Evolutionary conservation across 2,888 invertebrate genomes (phyloP).

Genomic region (Acronicta leporina): DNA sequence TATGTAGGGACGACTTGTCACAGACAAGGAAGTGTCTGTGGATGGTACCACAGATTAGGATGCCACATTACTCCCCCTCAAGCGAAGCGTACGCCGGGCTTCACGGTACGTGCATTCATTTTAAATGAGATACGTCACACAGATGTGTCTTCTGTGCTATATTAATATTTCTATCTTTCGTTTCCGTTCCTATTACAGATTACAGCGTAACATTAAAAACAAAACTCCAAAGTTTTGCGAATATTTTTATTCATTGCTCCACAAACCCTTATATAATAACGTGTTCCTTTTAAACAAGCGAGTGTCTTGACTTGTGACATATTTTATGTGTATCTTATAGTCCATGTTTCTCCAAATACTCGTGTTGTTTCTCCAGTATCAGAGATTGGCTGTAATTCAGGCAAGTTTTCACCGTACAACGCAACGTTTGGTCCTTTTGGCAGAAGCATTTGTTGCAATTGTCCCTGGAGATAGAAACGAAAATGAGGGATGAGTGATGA

Average conservation of each 20-base stretch:
- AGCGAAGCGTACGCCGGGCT: too few species aligned
- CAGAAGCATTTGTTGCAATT: slow-evolving; percentile 81
- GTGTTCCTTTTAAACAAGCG: slow-evolving; percentile 1
- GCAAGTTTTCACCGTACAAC: slow-evolving; percentile 78
- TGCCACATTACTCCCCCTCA: too few species aligned
- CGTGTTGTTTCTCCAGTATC: slow-evolving; percentile 59
- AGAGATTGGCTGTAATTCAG: slow-evolving; percentile 67
- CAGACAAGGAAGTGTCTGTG: too few species aligned
- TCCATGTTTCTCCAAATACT: slow-evolving; percentile 61
- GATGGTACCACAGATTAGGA: too few species aligned
- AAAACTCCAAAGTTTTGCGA: slow-evolving; percentile 9
- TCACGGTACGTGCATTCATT: too few species aligned
- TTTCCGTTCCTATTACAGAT: too few species aligned
- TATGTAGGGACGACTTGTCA: too few species aligned
- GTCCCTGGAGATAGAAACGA: slow-evolving; percentile 59
- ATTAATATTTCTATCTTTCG: too few species aligned
- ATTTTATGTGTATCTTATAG: slow-evolving; percentile 57
- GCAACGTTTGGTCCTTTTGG: slow-evolving; percentile 64
- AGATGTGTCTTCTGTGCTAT: too few species aligned
- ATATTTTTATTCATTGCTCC: slow-evolving; percentile 42
- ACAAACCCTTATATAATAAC: slow-evolving; percentile 10
- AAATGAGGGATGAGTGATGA: not conserved
- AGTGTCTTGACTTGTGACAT: not conserved
- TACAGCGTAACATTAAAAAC: not conserved
- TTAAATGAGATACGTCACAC: too few species aligned